Base-by-base conservation (phyloP, 2,888 invertebrate genomes). In the Mechanitis messenoides region DNA sequence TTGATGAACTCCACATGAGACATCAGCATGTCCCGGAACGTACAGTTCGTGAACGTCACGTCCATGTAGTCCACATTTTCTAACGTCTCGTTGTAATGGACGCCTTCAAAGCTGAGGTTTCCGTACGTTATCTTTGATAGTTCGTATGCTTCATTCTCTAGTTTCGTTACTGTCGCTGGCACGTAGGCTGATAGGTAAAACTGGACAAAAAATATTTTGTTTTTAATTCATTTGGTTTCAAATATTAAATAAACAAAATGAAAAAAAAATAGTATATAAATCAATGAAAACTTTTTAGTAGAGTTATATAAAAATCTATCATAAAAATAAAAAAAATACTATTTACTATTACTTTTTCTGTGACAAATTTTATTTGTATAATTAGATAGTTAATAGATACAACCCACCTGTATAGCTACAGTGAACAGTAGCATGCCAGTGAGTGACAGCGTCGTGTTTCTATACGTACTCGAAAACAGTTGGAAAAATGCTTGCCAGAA, bases 1-100 rank as follows among this genome's bases (percentile, higher is more conserved):
- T 94, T 94, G 69, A 87, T 83, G 79, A 95, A 95, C 63, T 92
- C 86, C 31, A 95, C 94, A 72, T 95, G 95, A 64, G 93, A 94
- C 78, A 95, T 89, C 69, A 94, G 84, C 80, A 94, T 88, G 70
- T 93, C 93, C 31, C 90, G 89, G 78, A 95, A 95, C 31, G 92
- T 92, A 74, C 93, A 93, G 66, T 93, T 92, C 42, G 79, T 77
- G 79, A 95, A 95, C 12, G 86, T 85, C 2, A 91, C 91, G 64
- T 92, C 89, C 63, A 79, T 82, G 74, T 92, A 95, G 67, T 92
- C 91, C 12, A 92, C 81, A 77, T 95, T 95, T 71, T 94, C 86
- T 3, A 86, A 56, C 0, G 93, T 92, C 11, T 81, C 81, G 73
- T 92, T 93, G 80, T 93, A 93, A n/a, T 86, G 81, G 0, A 74